These are phyloP conservation scores for Yponomeuta sedellus DNA, from an alignment of 2,888 invertebrate species.

Conservation along the genomic window DNA sequence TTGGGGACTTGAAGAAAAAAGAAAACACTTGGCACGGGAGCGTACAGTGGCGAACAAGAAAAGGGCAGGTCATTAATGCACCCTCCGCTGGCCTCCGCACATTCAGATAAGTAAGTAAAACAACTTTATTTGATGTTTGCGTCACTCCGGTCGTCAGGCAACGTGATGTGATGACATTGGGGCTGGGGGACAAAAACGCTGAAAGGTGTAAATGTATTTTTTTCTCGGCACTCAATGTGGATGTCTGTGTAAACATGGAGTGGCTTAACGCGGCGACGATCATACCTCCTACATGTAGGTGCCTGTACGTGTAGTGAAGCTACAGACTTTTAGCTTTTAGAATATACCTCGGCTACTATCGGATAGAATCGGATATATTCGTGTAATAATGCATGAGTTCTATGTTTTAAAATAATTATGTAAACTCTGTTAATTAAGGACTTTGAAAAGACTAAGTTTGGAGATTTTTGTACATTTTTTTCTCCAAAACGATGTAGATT, in stretches of 20 bases:
- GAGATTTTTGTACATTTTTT: no score
- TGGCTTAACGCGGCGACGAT: background rate
- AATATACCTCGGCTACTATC: no score
- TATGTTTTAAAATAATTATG: no score
- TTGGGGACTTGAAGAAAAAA: background rate
- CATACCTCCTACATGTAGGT: no score
- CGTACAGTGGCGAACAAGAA: constrained; percentile 16
- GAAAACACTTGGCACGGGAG: background rate
- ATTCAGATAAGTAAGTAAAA: constrained; percentile 47
- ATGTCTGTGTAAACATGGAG: constrained; percentile 3
- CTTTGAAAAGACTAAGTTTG: no score
- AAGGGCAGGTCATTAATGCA: constrained; percentile 63
- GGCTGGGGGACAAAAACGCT: constrained; percentile 35
- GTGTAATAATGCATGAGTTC: no score
- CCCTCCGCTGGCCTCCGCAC: constrained; percentile 50
- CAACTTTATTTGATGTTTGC: constrained; percentile 73
- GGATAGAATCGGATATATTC: no score
- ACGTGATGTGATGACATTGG: constrained; percentile 29
- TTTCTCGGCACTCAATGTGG: background rate
- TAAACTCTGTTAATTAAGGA: no score
- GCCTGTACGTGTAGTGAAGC: no score
- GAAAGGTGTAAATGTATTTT: constrained; percentile 42
- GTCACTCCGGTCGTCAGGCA: constrained; percentile 40
- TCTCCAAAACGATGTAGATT: no score
- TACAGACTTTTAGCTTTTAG: no score